Evolutionary conservation across 2,888 invertebrate species (phyloP).

Genomic region (Xylota sylvarum): DNA sequence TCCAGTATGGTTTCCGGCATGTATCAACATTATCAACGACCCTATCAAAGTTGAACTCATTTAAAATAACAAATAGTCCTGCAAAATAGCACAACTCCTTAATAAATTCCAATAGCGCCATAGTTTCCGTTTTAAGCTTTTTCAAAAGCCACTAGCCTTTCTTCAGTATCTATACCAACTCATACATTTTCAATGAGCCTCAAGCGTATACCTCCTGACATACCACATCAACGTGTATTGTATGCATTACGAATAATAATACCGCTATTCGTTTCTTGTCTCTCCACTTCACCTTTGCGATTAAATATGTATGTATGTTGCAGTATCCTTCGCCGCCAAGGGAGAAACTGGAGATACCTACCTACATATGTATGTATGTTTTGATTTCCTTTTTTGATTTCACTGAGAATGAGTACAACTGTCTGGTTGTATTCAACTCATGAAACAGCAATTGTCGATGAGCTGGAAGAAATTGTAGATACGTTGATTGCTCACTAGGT

Average conservation of each 20-base stretch:
- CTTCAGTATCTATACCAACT: background rate
- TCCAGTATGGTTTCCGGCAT: too few species aligned
- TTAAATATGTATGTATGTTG: conserved; percentile 3
- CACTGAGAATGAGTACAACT: background rate
- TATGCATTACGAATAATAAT: background rate
- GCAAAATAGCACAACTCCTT: too few species aligned
- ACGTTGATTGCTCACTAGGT: conserved; percentile 2
- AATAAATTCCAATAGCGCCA: too few species aligned
- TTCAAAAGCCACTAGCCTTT: too few species aligned
- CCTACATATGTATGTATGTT: background rate
- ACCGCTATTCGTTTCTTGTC: background rate
- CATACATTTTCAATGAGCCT: background rate
- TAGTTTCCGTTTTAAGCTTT: too few species aligned
- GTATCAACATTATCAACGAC: too few species aligned
- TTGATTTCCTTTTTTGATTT: background rate
- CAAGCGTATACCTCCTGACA: background rate
- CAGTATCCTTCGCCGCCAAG: background rate
- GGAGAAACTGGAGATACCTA: background rate
- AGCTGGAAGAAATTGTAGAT: background rate
- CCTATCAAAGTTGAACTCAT: too few species aligned
- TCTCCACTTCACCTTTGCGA: background rate
- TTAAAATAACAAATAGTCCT: too few species aligned
- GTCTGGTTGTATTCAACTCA: background rate
- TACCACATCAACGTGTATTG: background rate
- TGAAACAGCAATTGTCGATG: background rate